Base-by-base conservation (phyloP, 2,797 vertebrate genomes). In the Micrastur ruficollis region DNA sequence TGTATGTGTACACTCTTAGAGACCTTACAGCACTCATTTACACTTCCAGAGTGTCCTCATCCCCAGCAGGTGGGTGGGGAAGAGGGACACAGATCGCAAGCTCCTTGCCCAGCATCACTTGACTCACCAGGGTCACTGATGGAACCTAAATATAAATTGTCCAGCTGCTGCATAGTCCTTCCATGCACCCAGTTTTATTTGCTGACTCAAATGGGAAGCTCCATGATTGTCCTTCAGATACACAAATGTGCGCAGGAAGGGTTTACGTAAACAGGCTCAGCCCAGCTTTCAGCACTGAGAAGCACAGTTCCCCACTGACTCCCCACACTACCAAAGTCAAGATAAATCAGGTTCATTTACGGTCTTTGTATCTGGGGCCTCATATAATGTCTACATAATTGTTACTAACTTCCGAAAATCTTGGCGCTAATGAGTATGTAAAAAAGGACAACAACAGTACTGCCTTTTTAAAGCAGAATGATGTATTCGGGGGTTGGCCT, bases 391-490 rank as follows among this genome's bases (percentile, higher is more conserved):
- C 55, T 59, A 55, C 8, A 5, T 21, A 55, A 63, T 38, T 58
- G 34, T 66, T 74, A 50, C 44, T 53, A 29, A 66, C 17, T 85
- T 67, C n/a, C 19, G 61, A 76, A 80, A 71, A 72, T 42, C 36
- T 49, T 89, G 67, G 36, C 53, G 75, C 11, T 50, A 59, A 31
- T 14, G 29, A 73, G n/a, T 8, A 20, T 31, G 36, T 29, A 21
- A 63, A 61, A 52, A 68, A 50, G 40, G 19, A 58, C 58, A 44
- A 12, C 53, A 63, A 23, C 16, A 40, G 58, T 65, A 68, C 46
- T 47, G 89, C 71, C 44, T 80, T 96, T 91, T 79, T 62, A 80
- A 74, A 89, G 90, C 25, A 89, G 76, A 96, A 90, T 50, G 63
- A 49, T 62, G 7, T 11, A 23, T 86, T 63, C 75, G 25, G 40